Evolutionary conservation across 2,888 invertebrate genomes (phyloP).

Genomic region (Dasysyrphus albostriatus): DNA sequence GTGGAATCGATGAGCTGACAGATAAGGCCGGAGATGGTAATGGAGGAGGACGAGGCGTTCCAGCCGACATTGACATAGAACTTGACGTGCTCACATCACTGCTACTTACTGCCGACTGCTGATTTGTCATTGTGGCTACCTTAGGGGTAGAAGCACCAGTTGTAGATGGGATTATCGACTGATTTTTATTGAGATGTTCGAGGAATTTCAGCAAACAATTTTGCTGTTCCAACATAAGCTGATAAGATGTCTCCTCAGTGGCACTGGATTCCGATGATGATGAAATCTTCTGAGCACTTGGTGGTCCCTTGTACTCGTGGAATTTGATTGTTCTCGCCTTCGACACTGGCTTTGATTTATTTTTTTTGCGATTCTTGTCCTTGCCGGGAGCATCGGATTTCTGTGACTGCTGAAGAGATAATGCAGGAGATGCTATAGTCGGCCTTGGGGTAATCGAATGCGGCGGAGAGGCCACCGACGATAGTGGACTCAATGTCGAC

Average conservation of each 20-base stretch:
- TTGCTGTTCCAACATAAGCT: slow-evolving; percentile 96
- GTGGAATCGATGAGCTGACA: slow-evolving; percentile 83
- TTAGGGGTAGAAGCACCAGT: slow-evolving; percentile 77
- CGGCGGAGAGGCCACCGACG: slow-evolving; percentile 87
- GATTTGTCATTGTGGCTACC: slow-evolving; percentile 78
- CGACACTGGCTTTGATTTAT: slow-evolving; percentile 91
- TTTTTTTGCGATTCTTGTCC: slow-evolving; percentile 92
- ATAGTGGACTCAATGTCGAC: slow-evolving; percentile 88
- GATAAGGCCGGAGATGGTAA: slow-evolving; percentile 85
- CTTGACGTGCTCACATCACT: slow-evolving; percentile 77
- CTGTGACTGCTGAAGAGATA: slow-evolving; percentile 81
- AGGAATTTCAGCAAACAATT: slow-evolving; percentile 94
- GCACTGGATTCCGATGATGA: slow-evolving; percentile 84
- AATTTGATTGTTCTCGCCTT: slow-evolving; percentile 97
- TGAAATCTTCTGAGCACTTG: slow-evolving; percentile 89
- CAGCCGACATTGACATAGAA: slow-evolving; percentile 79
- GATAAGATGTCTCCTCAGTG: slow-evolving; percentile 92
- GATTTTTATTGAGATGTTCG: slow-evolving; percentile 91
- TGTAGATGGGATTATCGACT: slow-evolving; percentile 88
- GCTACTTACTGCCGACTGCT: slow-evolving; percentile 73
- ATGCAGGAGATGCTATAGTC: slow-evolving; percentile 84
- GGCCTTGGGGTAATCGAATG: slow-evolving; percentile 85
- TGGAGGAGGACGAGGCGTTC: slow-evolving; percentile 82
- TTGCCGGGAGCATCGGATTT: slow-evolving; percentile 88
- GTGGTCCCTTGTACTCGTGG: slow-evolving; percentile 98